These are phyloP conservation scores for Sepioteuthis lessoniana DNA, from an alignment of 2,888 invertebrate species.

Conservation along the genomic window DNA sequence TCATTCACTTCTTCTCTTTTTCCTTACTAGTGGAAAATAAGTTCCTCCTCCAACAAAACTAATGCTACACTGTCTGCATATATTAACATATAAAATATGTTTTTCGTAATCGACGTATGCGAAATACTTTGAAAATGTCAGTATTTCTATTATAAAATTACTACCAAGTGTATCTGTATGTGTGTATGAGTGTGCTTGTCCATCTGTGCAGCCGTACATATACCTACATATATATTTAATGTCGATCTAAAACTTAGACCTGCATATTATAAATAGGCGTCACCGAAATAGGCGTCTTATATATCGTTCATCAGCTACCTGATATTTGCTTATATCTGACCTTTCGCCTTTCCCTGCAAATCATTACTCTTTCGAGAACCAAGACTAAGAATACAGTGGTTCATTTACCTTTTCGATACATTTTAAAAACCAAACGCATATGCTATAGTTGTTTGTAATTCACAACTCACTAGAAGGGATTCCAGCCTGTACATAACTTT, in stretches of 20 bases:
- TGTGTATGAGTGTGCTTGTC: not conserved
- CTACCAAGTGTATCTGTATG: not conserved
- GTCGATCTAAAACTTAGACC: constrained; percentile 20
- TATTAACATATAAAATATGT: constrained; percentile 20
- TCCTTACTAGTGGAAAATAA: not conserved
- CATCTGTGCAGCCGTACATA: not conserved
- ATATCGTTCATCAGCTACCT: constrained; percentile 9
- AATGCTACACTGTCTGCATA: not conserved
- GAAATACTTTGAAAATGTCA: constrained; percentile 20
- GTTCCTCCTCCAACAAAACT: not conserved
- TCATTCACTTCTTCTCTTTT: not conserved
- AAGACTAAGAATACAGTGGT: not conserved
- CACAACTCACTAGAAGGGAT: constrained; percentile 21
- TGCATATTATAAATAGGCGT: constrained; percentile 33
- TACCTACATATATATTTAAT: not conserved
- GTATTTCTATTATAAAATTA: not conserved
- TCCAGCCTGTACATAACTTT: constrained; percentile 38
- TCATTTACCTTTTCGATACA: not conserved
- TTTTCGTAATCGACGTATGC: not conserved
- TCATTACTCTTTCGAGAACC: constrained; percentile 1
- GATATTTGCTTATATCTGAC: constrained; percentile 33
- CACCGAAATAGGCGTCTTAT: not conserved
- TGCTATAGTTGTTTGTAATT: not conserved
- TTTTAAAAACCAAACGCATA: not conserved
- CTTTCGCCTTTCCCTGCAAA: not conserved